Conservation (phyloP, 1,140 invertebrate genomes). For the Lithobius niger region DNA sequence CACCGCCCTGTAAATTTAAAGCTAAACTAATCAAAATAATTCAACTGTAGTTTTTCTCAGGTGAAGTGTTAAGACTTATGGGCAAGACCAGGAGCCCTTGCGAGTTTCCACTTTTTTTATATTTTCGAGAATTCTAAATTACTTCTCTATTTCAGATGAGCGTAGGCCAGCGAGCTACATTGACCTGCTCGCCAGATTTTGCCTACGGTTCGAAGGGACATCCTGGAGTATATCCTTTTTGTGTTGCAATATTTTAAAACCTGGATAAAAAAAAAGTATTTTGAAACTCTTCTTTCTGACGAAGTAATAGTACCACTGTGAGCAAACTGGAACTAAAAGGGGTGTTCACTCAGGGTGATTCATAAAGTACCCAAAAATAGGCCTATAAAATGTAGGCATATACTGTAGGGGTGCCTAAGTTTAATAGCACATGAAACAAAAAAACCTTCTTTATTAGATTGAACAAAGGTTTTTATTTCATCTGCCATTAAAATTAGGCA, state of each 20-base stretch:
- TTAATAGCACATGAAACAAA: not conserved
- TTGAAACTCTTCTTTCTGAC: not conserved
- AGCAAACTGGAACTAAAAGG: too few species aligned
- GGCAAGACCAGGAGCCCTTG: too few species aligned
- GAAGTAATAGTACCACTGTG: not conserved
- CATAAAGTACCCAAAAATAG: not conserved
- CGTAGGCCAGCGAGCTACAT: constrained; percentile 73
- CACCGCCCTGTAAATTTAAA: too few species aligned
- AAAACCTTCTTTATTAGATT: too few species aligned
- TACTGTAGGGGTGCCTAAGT: not conserved
- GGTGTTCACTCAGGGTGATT: too few species aligned
- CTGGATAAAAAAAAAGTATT: not conserved
- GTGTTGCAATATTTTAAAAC: too few species aligned
- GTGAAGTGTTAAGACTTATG: too few species aligned
- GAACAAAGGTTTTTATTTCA: not conserved
- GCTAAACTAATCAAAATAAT: too few species aligned
- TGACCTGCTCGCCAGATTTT: constrained; percentile 80
- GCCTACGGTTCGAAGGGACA: constrained; percentile 80
- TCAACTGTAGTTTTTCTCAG: too few species aligned
- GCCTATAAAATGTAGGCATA: not conserved
- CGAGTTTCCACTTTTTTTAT: too few species aligned
- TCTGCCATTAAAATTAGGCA: too few species aligned
- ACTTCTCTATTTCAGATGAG: constrained; percentile 77
- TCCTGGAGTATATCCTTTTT: constrained; percentile 61
- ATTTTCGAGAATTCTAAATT: too few species aligned